Evolutionary conservation across 2,797 vertebrate species (phyloP).

Genomic region (Echiichthys vipera): DNA sequence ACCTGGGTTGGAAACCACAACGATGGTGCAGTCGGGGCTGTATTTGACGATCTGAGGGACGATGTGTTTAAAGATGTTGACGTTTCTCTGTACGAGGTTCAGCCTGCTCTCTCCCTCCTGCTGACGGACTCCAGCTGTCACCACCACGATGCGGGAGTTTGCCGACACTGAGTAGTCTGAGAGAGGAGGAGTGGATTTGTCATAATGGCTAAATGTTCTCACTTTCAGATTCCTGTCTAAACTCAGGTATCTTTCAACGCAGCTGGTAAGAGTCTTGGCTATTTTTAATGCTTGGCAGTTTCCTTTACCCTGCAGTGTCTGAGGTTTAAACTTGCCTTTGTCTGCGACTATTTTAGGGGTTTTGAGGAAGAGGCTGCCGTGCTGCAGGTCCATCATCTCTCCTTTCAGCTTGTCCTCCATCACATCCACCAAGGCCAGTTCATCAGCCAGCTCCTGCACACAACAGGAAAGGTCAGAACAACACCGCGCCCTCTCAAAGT

Average conservation of each 20-base stretch:
- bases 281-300: not conserved
- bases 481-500: not conserved
- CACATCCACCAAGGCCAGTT: slow-evolving; percentile 95
- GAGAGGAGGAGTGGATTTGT: not conserved
- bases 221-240: not conserved
- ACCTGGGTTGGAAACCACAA: slow-evolving; percentile 99
- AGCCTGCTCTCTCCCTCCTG: slow-evolving; percentile 97
- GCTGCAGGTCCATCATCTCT: slow-evolving; percentile 97
- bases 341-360: slow-evolving; percentile 93
- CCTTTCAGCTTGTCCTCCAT: slow-evolving; percentile 96
- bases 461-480: slow-evolving; percentile 7
- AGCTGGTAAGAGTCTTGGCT: not conserved
- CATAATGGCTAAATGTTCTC: not conserved
- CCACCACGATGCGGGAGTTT: slow-evolving; percentile 93
- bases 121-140: slow-evolving; percentile 96
- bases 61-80: slow-evolving; percentile 96
- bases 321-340: slow-evolving; percentile 82
- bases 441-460: slow-evolving; percentile 90
- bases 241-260: not conserved
- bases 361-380: slow-evolving; percentile 94
- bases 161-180: slow-evolving; percentile 94
- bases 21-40: slow-evolving; percentile 92
- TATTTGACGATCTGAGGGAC: slow-evolving; percentile 92
- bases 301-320: not conserved
- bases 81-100: slow-evolving; percentile 96